Evolutionary conservation across 1,140 invertebrate genomes (phyloP).

Genomic region (Apis dorsata): DNA sequence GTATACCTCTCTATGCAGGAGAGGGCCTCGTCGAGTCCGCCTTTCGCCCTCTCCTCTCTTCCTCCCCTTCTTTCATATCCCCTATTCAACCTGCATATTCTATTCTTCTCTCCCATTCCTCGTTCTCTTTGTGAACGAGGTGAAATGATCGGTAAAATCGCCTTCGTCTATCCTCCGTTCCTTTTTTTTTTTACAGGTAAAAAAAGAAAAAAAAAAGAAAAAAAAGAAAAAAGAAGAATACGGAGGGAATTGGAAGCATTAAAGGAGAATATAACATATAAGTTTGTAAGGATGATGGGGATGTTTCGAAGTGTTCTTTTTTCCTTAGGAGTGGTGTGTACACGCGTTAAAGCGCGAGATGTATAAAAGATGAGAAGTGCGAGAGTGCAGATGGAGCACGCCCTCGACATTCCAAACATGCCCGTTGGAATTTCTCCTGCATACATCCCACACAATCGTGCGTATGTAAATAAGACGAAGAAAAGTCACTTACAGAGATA

Average conservation of each 20-base stretch:
- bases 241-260: background rate
- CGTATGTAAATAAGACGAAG: constrained; percentile 18
- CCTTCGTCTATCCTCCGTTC: background rate
- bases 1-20: constrained; percentile 22
- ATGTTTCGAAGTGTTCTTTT: constrained; percentile 36
- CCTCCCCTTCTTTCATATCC: constrained; percentile 14
- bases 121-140: background rate
- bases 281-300: background rate
- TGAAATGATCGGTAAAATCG: background rate
- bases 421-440: constrained; percentile 52
- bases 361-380: constrained; percentile 50
- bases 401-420: constrained; percentile 59
- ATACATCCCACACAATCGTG: constrained; percentile 16
- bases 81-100: background rate
- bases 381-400: constrained; percentile 51
- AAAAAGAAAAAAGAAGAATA: too few species aligned
- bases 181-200: background rate
- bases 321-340: constrained; percentile 30
- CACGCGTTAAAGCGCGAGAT: constrained; percentile 8
- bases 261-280: too few species aligned
- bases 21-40: constrained; percentile 2
- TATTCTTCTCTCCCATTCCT: background rate
- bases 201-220: too few species aligned
- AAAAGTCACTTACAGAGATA: constrained; percentile 20
- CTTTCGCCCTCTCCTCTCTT: constrained; percentile 30